phyloP scores from a whole-genome alignment of 1,140 invertebrate species.

The Aphidius ervi region DNA sequence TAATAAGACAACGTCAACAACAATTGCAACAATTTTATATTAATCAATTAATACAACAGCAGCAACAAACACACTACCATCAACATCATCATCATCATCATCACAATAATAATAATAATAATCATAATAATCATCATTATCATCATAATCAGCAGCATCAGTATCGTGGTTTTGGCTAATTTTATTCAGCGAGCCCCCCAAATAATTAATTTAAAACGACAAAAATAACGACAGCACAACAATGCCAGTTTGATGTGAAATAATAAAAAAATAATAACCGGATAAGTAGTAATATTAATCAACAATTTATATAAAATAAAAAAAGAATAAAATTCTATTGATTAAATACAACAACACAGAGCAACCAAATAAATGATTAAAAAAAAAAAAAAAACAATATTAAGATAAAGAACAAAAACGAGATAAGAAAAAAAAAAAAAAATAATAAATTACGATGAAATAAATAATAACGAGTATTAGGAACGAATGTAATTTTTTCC shows the following conservation, averaged over 20 bases:
- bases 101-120: slow-evolving; percentile 2
- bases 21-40: slow-evolving; percentile 26
- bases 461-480: slow-evolving; percentile 19
- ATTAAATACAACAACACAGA: slow-evolving; percentile 7
- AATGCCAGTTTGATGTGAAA: no score
- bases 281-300: slow-evolving; percentile 26
- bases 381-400: not conserved
- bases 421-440: slow-evolving; percentile 11
- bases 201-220: no score
- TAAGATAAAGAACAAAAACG: slow-evolving; percentile 1
- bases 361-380: slow-evolving; percentile 10
- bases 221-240: slow-evolving; percentile 18
- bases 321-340: slow-evolving; percentile 28
- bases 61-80: not conserved
- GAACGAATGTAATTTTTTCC: slow-evolving; percentile 13
- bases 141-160: slow-evolving; percentile 30
- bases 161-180: slow-evolving; percentile 11
- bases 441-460: slow-evolving; percentile 7
- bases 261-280: no score
- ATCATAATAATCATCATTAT: slow-evolving; percentile 10
- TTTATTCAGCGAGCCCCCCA: no score
- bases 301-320: slow-evolving; percentile 22
- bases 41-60: slow-evolving; percentile 18
- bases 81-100: slow-evolving; percentile 7
- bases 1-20: slow-evolving; percentile 7